Percentiles rank a stretch among this genome's conserved stretches.
phyloP scores from a whole-genome alignment of 2,888 invertebrate species.

The Ophion ventricosus region DNA sequence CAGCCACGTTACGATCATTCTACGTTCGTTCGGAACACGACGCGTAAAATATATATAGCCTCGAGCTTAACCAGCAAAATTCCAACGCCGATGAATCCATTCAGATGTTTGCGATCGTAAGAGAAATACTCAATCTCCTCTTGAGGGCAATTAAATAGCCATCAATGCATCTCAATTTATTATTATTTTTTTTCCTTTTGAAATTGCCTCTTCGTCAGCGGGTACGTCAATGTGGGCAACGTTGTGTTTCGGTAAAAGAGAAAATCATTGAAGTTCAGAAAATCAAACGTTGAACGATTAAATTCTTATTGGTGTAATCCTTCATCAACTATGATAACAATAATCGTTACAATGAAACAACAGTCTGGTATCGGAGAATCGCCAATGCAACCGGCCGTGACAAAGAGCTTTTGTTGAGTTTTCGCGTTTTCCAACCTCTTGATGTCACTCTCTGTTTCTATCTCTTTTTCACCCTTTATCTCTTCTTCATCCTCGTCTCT shows the following conservation, averaged over 20 bases:
- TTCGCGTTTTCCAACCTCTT: constrained; percentile 42
- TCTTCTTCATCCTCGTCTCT: not conserved
- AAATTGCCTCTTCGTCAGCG: no score
- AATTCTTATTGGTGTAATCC: not conserved
- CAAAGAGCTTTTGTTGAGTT: constrained; percentile 11
- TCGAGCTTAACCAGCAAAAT: not conserved
- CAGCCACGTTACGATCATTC: not conserved
- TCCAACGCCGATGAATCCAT: not conserved
- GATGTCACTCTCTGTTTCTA: constrained; percentile 20
- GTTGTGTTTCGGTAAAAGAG: not conserved
- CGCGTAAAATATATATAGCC: not conserved
- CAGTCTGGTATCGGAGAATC: not conserved
- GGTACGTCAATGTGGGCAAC: no score
- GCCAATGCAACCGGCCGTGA: constrained; percentile 16
- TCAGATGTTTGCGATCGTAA: no score
- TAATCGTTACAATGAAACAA: constrained; percentile 11
- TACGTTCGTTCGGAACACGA: not conserved
- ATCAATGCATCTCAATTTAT: no score
- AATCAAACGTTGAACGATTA: not conserved
- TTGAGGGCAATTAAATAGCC: no score
- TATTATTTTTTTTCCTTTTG: no score
- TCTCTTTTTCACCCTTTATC: not conserved
- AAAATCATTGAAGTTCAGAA: not conserved
- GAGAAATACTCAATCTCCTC: no score
- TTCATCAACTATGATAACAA: constrained; percentile 12